These are phyloP conservation scores for Strongylocentrotus purpuratus DNA, from an alignment of 35 echinoderm and acorn worm species.

Conservation along the genomic window DNA sequence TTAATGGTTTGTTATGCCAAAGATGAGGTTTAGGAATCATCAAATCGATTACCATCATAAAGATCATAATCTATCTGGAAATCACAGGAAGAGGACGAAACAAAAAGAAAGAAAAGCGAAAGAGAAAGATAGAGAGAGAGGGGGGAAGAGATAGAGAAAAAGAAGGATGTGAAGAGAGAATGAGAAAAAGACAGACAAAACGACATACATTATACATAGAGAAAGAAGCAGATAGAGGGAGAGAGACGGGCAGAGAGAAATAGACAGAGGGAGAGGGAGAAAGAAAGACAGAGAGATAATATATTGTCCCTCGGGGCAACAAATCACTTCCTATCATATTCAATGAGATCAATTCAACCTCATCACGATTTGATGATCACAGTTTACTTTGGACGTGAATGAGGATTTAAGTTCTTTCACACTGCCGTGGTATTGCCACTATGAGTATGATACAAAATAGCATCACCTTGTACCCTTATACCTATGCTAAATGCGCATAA, in stretches of 20 bases:
- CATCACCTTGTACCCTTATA: too few relatives aligned
- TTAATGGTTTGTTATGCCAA: too few relatives aligned
- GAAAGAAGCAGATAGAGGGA: neutral
- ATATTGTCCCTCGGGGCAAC: neutral
- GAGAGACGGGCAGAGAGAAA: neutral
- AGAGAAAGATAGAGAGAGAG: neutral
- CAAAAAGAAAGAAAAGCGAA: neutral
- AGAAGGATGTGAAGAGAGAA: neutral
- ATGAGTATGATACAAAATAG: too few relatives aligned
- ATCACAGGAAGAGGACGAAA: too few relatives aligned
- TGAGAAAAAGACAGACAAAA: neutral
- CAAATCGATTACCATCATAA: too few relatives aligned
- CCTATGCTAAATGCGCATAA: too few relatives aligned
- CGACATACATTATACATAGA: too few relatives aligned
- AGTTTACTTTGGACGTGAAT: neutral
- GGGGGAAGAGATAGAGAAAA: neutral
- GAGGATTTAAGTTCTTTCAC: neutral
- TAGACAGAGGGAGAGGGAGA: neutral
- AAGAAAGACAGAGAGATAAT: neutral
- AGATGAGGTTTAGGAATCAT: too few relatives aligned
- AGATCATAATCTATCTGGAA: too few relatives aligned
- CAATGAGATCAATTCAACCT: neutral
- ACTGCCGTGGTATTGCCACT: neutral
- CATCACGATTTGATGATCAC: neutral
- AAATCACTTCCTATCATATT: neutral